Conservation (phyloP, 1,140 invertebrate genomes). For the Streblospio benedicti region DNA sequence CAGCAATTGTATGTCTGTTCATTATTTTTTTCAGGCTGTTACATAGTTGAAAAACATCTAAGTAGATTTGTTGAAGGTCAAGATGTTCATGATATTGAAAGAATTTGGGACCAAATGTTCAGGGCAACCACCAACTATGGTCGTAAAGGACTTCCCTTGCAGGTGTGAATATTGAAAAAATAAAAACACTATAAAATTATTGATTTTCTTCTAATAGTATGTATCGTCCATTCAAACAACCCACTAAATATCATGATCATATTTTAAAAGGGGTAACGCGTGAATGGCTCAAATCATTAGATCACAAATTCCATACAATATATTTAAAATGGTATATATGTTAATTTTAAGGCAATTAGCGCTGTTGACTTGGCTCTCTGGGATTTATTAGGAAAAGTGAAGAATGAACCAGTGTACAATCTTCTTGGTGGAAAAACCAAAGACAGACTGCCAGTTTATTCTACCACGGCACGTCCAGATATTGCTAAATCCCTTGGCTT, state of each 20-base stretch:
- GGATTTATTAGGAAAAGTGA: conserved; percentile 35
- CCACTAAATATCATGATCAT: too few species aligned
- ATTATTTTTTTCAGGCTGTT: conserved; percentile 22
- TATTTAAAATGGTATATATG: too few species aligned
- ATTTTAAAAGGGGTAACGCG: too few species aligned
- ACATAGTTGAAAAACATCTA: conserved; percentile 36
- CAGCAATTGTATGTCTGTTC: not conserved
- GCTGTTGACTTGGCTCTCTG: conserved; percentile 38
- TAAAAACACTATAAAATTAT: too few species aligned
- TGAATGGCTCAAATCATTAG: too few species aligned
- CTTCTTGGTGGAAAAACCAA: conserved; percentile 39
- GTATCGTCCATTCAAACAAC: too few species aligned
- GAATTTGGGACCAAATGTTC: conserved; percentile 42
- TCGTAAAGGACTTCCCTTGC: conserved; percentile 35
- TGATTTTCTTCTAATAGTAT: too few species aligned
- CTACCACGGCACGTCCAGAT: conserved; percentile 34
- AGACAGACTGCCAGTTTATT: conserved; percentile 35
- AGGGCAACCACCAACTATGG: conserved; percentile 38
- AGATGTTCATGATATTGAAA: conserved; percentile 37
- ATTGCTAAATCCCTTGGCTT: conserved; percentile 35
- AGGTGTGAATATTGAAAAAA: too few species aligned
- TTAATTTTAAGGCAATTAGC: too few species aligned
- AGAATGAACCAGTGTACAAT: conserved; percentile 35
- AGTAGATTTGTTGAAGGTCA: conserved; percentile 40
- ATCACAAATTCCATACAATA: too few species aligned